These are phyloP conservation scores for Pyrocephalus nanus DNA, from an alignment of 2,797 vertebrate genomes.

Conservation along the genomic window DNA sequence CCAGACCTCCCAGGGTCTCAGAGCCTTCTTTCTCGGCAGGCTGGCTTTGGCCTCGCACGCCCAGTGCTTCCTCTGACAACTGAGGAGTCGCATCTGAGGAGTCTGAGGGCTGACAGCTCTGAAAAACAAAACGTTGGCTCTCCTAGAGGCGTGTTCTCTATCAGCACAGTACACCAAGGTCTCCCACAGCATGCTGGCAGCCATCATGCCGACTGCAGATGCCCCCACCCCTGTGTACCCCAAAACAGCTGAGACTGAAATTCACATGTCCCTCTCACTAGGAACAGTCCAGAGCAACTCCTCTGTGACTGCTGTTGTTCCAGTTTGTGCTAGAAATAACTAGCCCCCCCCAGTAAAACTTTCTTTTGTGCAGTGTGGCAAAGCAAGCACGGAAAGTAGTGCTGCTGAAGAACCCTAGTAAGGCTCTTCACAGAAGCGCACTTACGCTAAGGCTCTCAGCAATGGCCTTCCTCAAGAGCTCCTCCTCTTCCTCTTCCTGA, in stretches of 20 bases:
- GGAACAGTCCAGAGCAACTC: not conserved
- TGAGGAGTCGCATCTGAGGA: conserved; percentile 56
- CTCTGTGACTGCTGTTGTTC: not conserved
- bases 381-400: not conserved
- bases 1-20: conserved; percentile 67
- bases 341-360: not conserved
- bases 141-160: not conserved
- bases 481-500: conserved; percentile 85
- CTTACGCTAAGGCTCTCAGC: conserved; percentile 89
- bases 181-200: not conserved
- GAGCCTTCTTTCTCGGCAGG: conserved; percentile 49
- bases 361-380: not conserved
- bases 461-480: conserved; percentile 88
- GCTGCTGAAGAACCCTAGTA: conserved; percentile 29
- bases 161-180: not conserved
- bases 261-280: not conserved
- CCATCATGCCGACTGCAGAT: not conserved
- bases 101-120: conserved; percentile 74
- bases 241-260: not conserved
- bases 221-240: not conserved
- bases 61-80: conserved; percentile 25
- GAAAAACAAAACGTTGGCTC: conserved; percentile 68
- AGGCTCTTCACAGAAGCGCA: conserved; percentile 61
- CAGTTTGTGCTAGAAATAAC: not conserved
- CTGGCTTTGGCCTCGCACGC: conserved; percentile 34